A percentile compares a stretch with the other conserved stretches of the same genome.
Conservation (phyloP, 2,113 vertebrate species). For the Sebastes schlegelii region DNA sequence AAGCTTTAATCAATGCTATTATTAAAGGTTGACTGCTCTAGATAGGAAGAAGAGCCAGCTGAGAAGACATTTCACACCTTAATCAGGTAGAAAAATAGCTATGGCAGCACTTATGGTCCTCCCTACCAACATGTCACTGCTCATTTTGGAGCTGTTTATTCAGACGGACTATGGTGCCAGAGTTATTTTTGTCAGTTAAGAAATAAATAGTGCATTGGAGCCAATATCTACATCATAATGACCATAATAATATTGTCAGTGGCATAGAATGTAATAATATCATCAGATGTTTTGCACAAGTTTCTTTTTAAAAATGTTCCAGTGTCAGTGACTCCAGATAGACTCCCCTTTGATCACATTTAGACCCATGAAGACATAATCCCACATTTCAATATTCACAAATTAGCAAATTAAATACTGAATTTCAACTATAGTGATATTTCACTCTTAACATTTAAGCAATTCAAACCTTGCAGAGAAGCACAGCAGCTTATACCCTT, state of each 20-base stretch:
- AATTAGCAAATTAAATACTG: not conserved
- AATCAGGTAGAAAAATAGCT: slow-evolving; percentile 64
- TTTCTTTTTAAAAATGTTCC: slow-evolving; percentile 13
- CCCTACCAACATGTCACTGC: slow-evolving; percentile 42
- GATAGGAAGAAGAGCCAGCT: slow-evolving; percentile 42
- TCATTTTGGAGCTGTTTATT: slow-evolving; percentile 52
- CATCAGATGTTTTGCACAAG: not conserved
- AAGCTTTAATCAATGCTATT: slow-evolving; percentile 68
- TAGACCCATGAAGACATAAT: slow-evolving; percentile 14
- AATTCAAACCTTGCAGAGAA: not conserved
- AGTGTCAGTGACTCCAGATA: not conserved
- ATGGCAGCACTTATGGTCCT: slow-evolving; percentile 32
- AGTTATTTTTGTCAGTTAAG: slow-evolving; percentile 31
- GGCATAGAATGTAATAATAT: slow-evolving; percentile 1
- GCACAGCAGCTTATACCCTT: not conserved
- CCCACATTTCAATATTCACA: not conserved
- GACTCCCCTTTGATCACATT: slow-evolving; percentile 3
- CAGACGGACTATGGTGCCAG: not conserved
- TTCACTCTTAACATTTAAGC: not conserved
- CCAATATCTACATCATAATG: slow-evolving; percentile 1
- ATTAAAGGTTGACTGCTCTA: slow-evolving; percentile 64
- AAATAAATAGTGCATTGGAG: slow-evolving; percentile 6
- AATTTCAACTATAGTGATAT: not conserved
- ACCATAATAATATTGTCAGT: slow-evolving; percentile 9
- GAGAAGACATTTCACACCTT: slow-evolving; percentile 58